Conservation (phyloP, 2,113 vertebrate genomes). For the Psittacara wagleri region DNA sequence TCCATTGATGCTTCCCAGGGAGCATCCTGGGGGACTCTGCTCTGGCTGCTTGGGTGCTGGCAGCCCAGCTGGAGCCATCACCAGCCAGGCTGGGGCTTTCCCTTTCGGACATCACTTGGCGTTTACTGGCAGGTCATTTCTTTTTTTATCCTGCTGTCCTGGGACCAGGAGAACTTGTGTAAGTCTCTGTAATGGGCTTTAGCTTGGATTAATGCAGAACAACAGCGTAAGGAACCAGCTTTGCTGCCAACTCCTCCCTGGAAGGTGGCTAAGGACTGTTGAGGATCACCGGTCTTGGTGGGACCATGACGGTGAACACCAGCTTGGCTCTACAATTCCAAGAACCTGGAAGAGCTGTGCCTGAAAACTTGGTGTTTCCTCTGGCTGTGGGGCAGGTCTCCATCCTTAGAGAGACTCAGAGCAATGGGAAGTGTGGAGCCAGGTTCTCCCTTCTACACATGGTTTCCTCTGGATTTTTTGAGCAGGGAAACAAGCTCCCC, state of each 20-base stretch:
- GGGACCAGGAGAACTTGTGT: neutral
- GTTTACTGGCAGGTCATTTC: neutral
- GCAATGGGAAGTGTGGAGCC: fast-evolving
- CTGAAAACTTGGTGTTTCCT: neutral
- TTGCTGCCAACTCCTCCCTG: neutral
- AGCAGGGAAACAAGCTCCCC: neutral
- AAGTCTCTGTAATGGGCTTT: neutral
- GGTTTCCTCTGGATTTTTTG: neutral
- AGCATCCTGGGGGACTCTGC: neutral
- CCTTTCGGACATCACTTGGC: neutral
- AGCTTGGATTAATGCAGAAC: neutral
- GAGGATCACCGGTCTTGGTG: fast-evolving
- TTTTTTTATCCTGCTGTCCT: neutral
- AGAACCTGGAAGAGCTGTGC: neutral
- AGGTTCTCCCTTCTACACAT: neutral
- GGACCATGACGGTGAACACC: fast-evolving
- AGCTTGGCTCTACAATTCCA: neutral
- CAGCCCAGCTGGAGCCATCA: neutral
- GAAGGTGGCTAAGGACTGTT: neutral
- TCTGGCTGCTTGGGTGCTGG: neutral
- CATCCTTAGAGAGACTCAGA: neutral
- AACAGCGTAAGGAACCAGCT: fast-evolving
- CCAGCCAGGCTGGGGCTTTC: neutral
- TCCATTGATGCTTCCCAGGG: neutral
- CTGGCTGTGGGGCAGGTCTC: neutral